phyloP scores from a whole-genome alignment of 2,797 vertebrate genomes.

The Phrynocephalus guinanensis region DNA sequence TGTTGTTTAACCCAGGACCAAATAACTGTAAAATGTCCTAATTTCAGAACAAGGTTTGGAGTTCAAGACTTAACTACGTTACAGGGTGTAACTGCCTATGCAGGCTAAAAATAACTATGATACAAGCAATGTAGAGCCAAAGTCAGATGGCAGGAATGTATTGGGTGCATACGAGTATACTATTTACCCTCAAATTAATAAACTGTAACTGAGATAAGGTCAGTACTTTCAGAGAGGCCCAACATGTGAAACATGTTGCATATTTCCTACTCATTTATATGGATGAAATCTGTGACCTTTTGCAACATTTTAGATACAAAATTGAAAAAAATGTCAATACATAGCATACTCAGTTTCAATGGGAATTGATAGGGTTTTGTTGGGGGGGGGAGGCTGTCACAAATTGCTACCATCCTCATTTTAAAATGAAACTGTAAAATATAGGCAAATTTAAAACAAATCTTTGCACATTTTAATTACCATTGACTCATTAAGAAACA shows the following conservation, averaged over 20 bases:
- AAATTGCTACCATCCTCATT: not conserved
- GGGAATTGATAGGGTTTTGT: fast-evolving
- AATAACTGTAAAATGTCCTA: not conserved
- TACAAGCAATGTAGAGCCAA: not conserved
- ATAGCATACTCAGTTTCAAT: not conserved
- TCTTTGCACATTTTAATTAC: not conserved
- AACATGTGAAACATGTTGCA: not conserved
- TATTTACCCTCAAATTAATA: constrained; percentile 3
- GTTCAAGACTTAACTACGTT: not conserved
- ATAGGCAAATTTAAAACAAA: not conserved
- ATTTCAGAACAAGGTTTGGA: not conserved
- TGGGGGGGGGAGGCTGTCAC: too few relatives aligned
- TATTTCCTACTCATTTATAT: constrained; percentile 21
- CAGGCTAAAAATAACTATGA: not conserved
- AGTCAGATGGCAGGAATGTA: not conserved
- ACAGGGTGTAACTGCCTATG: not conserved
- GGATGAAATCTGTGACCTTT: not conserved
- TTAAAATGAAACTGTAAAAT: not conserved
- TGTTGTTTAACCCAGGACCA: not conserved
- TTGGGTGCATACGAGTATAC: not conserved
- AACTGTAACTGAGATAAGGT: not conserved
- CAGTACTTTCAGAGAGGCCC: not conserved
- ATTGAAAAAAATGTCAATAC: not conserved
- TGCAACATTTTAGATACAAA: not conserved
- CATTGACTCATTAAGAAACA: not conserved